Conservation (phyloP, 2,888 invertebrate genomes). For the Xylota sylvarum region DNA sequence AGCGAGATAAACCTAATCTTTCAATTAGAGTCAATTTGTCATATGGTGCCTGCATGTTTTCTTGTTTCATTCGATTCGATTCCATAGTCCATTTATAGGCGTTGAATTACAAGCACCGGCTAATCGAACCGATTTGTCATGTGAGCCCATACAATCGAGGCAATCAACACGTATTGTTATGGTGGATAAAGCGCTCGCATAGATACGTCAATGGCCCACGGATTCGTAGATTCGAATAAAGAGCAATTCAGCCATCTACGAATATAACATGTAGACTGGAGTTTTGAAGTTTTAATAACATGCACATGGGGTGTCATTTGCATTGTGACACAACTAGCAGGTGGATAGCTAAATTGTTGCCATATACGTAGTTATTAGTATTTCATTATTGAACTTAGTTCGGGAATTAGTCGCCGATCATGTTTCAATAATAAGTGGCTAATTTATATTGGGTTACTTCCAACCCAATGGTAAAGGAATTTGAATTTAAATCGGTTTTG, state of each 20-base stretch:
- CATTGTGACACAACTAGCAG: slow-evolving; percentile 50
- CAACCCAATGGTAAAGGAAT: slow-evolving; percentile 48
- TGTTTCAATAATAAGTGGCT: slow-evolving; percentile 64
- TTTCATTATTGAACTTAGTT: slow-evolving; percentile 39
- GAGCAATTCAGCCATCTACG: slow-evolving; percentile 30
- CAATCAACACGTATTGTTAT: slow-evolving; percentile 84
- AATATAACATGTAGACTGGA: background rate
- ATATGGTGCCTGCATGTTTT: slow-evolving; percentile 79
- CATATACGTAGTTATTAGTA: slow-evolving; percentile 27
- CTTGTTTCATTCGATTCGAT: slow-evolving; percentile 79
- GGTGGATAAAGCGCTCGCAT: slow-evolving; percentile 33
- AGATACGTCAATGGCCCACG: slow-evolving; percentile 42
- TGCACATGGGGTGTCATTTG: slow-evolving; percentile 24
- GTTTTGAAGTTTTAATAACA: slow-evolving; percentile 23
- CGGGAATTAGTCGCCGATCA: slow-evolving; percentile 52
- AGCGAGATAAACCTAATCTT: slow-evolving; percentile 83
- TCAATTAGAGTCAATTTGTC: slow-evolving; percentile 85
- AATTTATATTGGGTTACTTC: slow-evolving; percentile 68
- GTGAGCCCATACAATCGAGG: slow-evolving; percentile 78
- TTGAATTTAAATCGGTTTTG: slow-evolving; percentile 36
- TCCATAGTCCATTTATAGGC: slow-evolving; percentile 85
- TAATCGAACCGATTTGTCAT: slow-evolving; percentile 85
- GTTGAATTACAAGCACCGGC: slow-evolving; percentile 85
- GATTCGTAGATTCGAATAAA: background rate
- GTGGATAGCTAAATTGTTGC: slow-evolving; percentile 25